Conservation (phyloP, 2,797 vertebrate genomes). For the Rhinatrema bivittatum region DNA sequence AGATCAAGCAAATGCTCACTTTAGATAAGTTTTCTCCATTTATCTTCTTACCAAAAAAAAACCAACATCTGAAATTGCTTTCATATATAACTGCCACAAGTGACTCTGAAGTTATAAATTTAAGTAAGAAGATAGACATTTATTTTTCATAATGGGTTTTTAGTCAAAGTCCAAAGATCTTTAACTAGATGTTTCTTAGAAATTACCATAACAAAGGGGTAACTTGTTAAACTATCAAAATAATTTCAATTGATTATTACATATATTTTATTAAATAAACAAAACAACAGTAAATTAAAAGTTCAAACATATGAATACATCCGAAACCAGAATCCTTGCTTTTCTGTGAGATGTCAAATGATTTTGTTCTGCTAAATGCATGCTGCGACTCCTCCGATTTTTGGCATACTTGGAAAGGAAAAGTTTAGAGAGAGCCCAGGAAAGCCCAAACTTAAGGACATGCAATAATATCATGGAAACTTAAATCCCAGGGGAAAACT, state of each 20-base stretch:
- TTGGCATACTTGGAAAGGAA: too few relatives aligned
- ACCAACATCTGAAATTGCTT: slow-evolving; percentile 41
- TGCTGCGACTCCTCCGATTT: too few relatives aligned
- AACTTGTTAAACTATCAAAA: slow-evolving; percentile 37
- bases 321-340: slow-evolving; percentile 38
- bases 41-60: slow-evolving; percentile 43
- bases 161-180: slow-evolving; percentile 46
- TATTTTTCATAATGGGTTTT: slow-evolving; percentile 29
- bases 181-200: slow-evolving; percentile 45
- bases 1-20: slow-evolving; percentile 42
- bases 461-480: too few relatives aligned
- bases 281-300: slow-evolving; percentile 55
- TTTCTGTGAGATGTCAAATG: slow-evolving; percentile 43
- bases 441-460: too few relatives aligned
- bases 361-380: slow-evolving; percentile 34
- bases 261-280: too few relatives aligned
- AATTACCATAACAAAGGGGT: slow-evolving; percentile 44
- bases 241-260: slow-evolving; percentile 53
- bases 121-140: slow-evolving; percentile 29
- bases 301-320: slow-evolving; percentile 36
- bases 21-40: slow-evolving; percentile 49
- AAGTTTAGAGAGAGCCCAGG: too few relatives aligned
- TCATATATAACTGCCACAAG: slow-evolving; percentile 42
- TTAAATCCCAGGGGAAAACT: too few relatives aligned
- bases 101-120: slow-evolving; percentile 35